Evolutionary conservation across 2,888 invertebrate species (phyloP), one percentile per base, ranked within the genome.

Genomic region (Xanthia togata): DNA sequence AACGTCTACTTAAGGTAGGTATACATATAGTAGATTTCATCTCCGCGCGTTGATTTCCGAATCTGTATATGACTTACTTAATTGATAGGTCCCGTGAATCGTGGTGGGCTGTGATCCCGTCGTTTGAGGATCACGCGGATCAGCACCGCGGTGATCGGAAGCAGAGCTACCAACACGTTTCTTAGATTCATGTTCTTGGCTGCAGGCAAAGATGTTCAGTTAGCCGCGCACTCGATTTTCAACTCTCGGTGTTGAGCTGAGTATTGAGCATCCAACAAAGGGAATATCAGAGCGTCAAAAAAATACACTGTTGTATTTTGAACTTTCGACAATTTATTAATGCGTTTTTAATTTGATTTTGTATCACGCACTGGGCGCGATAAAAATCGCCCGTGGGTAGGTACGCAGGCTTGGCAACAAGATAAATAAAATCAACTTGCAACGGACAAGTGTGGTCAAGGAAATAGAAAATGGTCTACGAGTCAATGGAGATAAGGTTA

Each of bases 161-260:
- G 31, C 0, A 76, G 35, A 8, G 79, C 79, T 53, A 44, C 17
- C 60, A 76, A 53, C 26, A 62, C 70, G 70, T 79, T 31, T 12
- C 23, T 26, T 35, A 79, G 26, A 44, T n/a, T 77, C 76, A 77
- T 77, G 2, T 50, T 79, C 4, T 23, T 26, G 53, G 17, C 79
- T 77, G 44, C 5, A 4, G 26, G 38, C 11, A 73, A 73, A 73
- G 1, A 47, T 31, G 1, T 57, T 9, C 35, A 44, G 31, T 57
- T 69, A 69, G 12, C 12, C 23, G 2, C 8, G 47, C 5, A 47
- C 17, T 17, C 3, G 47, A 17, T 47, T 47, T 17, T 47, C 47
- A 17, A 47, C 17, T 47, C 17, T 47, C 47, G 17, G 17, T 47
- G 5, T 44, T 44, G 44, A 44, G 14, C 14, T 4, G 12, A 44